A percentile compares a stretch with the other conserved stretches of the same genome.
Conservation (phyloP, 2,888 invertebrate species). For the Sarcophaga variegata region DNA sequence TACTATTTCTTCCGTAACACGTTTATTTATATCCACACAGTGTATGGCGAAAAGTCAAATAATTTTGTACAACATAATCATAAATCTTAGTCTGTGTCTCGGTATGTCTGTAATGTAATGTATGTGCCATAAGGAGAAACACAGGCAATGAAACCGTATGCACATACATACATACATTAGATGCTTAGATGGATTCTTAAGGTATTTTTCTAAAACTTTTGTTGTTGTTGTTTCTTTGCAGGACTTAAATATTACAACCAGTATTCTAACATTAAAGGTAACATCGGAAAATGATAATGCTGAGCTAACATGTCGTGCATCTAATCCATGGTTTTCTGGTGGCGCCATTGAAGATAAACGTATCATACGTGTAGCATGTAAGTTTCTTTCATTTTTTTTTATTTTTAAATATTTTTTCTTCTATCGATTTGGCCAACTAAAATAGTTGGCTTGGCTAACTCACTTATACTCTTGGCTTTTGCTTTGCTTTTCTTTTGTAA, state of each 20-base stretch:
- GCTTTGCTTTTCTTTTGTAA: no score
- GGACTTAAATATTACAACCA: constrained; percentile 86
- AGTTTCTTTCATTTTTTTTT: constrained; percentile 82
- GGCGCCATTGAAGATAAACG: constrained; percentile 90
- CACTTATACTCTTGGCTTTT: neutral
- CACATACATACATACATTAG: no score
- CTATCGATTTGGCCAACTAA: neutral
- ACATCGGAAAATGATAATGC: constrained; percentile 91
- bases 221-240: constrained; percentile 66
- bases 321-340: constrained; percentile 93
- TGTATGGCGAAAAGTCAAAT: constrained; percentile 57
- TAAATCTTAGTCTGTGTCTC: constrained; percentile 42
- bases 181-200: no score
- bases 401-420: neutral
- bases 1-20: neutral
- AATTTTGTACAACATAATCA: constrained; percentile 45
- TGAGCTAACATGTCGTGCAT: constrained; percentile 91
- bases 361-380: constrained; percentile 91
- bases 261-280: constrained; percentile 88
- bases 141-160: no score
- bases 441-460: neutral
- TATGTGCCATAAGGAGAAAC: no score
- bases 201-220: neutral
- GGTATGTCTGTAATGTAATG: no score
- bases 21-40: constrained; percentile 21